Evolutionary conservation across 1,140 invertebrate genomes (phyloP).

Genomic region (Diachasma alloeum): DNA sequence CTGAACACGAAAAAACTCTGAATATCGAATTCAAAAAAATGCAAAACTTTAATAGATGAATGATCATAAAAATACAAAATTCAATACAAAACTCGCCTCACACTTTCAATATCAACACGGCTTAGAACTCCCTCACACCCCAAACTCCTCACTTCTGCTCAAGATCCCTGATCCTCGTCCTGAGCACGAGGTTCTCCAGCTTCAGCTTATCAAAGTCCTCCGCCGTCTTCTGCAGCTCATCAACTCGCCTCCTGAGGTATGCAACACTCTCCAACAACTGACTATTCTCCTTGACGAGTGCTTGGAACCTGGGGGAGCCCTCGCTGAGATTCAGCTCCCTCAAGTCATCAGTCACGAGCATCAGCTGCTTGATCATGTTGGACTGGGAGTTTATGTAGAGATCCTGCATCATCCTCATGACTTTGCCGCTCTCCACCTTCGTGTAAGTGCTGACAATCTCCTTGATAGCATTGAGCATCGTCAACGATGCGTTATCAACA

Average conservation of each 20-base stretch:
- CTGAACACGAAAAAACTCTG: not conserved
- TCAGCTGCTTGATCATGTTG: constrained; percentile 50
- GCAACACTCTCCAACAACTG: constrained; percentile 46
- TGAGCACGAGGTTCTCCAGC: constrained; percentile 52
- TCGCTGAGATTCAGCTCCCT: constrained; percentile 44
- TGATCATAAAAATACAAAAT: not conserved
- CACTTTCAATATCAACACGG: not conserved
- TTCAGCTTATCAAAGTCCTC: constrained; percentile 45
- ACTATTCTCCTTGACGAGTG: constrained; percentile 51
- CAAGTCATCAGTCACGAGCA: constrained; percentile 52
- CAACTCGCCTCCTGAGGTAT: constrained; percentile 44
- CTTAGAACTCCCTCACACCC: not conserved
- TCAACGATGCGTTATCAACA: not conserved
- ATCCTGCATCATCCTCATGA: constrained; percentile 49
- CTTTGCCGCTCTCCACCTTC: constrained; percentile 50
- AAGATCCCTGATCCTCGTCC: constrained; percentile 50
- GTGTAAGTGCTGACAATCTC: constrained; percentile 32
- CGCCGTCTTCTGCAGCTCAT: constrained; percentile 46
- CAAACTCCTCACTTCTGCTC: not conserved
- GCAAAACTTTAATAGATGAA: not conserved
- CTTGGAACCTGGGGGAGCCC: constrained; percentile 39
- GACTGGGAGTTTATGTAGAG: constrained; percentile 52
- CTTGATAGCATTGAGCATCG: constrained; percentile 29
- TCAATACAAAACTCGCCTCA: not conserved
- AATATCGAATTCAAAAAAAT: not conserved